phyloP scores from a whole-genome alignment of 2,797 vertebrate species.

The Hephaestus fuliginosus region DNA sequence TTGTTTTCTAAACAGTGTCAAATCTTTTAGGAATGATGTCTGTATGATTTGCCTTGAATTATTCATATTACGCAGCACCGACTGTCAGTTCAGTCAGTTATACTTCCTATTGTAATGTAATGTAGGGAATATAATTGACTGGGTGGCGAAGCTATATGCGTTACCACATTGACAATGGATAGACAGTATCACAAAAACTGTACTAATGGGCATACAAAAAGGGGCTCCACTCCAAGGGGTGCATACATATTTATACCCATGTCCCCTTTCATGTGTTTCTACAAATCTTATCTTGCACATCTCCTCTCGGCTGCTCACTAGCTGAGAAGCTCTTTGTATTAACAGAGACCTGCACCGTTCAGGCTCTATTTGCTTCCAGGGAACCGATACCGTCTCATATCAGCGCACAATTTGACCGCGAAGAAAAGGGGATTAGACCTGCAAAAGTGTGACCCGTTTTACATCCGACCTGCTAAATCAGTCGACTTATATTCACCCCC shows the following conservation, averaged over 20 bases:
- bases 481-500: conserved; percentile 74
- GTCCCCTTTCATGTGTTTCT: conserved; percentile 79
- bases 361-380: conserved; percentile 75
- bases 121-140: conserved; percentile 63
- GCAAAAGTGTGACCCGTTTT: conserved; percentile 75
- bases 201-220: conserved; percentile 80
- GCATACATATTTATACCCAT: conserved; percentile 85
- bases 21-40: background rate
- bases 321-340: conserved; percentile 79
- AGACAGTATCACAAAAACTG: conserved; percentile 64
- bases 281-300: conserved; percentile 79
- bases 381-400: conserved; percentile 74
- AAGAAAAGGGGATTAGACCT: conserved; percentile 80
- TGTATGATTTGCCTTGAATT: conserved; percentile 39
- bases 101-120: conserved; percentile 47
- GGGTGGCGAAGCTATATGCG: conserved; percentile 42
- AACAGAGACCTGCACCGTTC: conserved; percentile 75
- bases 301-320: conserved; percentile 69
- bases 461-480: conserved; percentile 81
- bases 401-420: conserved; percentile 75
- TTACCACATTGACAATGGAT: conserved; percentile 63
- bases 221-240: conserved; percentile 77
- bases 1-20: conserved; percentile 25
- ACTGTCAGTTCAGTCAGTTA: conserved; percentile 45
- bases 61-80: conserved; percentile 41